Evolutionary conservation across 2,113 vertebrate species (phyloP), one percentile per base, ranked within the genome.

Genomic region (Cyphomyrus plagiostoma): DNA sequence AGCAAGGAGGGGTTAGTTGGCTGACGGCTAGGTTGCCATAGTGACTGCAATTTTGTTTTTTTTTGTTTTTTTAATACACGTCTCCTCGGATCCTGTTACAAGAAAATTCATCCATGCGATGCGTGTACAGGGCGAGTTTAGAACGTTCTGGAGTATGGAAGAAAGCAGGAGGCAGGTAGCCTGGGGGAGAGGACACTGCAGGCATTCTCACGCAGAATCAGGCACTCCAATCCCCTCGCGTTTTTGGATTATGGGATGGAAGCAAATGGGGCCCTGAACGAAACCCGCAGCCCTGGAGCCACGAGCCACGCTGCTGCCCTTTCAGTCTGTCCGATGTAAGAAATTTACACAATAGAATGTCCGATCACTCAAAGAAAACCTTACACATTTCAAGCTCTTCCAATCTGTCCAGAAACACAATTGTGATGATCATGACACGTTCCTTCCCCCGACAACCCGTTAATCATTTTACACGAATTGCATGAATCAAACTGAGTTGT

Each of bases 81-180:
- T 93, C 92, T 89, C 66, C 26, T 91, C 53, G 53, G 66, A 90
- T 92, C 89, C 88, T 53, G 87, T 89, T 86, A 91, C 53, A 89
- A 83, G 89, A 45, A 90, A 88, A 53, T 23, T 53, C 62, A 74
- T 88, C 90, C 39, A 77, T n/a, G 52, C 50, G 88, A 46, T 50
- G 26, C 35, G 77, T 84, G 13, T 52, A 48, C 77, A 88, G 56
- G n/a, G n/a, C 10, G 89, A 70, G 42, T 23, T 89, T 49, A 46
- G 42, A 45, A 83, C 11, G 19, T 83, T n/a, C 42, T 1, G 80
- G 42, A 46, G n/a, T 88, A 88, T 35, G 62, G n/a, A 86, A 13
- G 48, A 15, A 26, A 30, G 42, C 39, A 52, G n/a, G 48, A 1
- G 21, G 13, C 21, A 30, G 39, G 8, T n/a, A 48, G 82, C 45